Conservation (phyloP, 1,140 invertebrate species). For the Mizuhopecten yessoensis region DNA sequence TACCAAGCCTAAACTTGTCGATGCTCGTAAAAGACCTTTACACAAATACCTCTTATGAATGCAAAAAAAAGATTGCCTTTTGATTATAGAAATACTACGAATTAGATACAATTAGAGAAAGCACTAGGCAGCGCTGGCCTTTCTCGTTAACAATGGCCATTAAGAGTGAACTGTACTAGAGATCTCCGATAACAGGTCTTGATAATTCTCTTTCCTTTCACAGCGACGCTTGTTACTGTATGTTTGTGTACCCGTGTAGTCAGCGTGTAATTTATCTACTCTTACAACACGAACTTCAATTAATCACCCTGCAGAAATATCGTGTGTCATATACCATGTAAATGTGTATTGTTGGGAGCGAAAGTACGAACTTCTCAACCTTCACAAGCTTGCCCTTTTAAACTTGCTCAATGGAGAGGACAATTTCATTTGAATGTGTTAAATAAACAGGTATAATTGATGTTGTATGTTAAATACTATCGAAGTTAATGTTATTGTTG, state of each 20-base stretch:
- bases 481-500: not conserved
- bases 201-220: not conserved
- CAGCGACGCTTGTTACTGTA: too few relatives aligned
- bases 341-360: too few relatives aligned
- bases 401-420: not conserved
- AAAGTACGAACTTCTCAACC: conserved; percentile 9
- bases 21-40: not conserved
- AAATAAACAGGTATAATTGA: conserved; percentile 3
- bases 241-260: not conserved
- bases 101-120: not conserved
- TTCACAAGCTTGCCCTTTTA: not conserved
- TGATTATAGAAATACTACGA: conserved; percentile 7
- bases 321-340: not conserved
- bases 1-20: not conserved
- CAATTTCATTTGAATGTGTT: conserved; percentile 30
- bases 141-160: not conserved
- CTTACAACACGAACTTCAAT: not conserved
- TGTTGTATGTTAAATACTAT: not conserved
- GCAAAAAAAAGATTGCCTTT: conserved; percentile 5
- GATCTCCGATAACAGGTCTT: not conserved
- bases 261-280: not conserved
- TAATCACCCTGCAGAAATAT: not conserved
- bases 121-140: not conserved
- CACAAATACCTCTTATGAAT: not conserved
- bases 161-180: not conserved